Evolutionary conservation across 2,113 vertebrate species (phyloP), one percentile per base, ranked within the genome.

Genomic region (Murina feae): DNA sequence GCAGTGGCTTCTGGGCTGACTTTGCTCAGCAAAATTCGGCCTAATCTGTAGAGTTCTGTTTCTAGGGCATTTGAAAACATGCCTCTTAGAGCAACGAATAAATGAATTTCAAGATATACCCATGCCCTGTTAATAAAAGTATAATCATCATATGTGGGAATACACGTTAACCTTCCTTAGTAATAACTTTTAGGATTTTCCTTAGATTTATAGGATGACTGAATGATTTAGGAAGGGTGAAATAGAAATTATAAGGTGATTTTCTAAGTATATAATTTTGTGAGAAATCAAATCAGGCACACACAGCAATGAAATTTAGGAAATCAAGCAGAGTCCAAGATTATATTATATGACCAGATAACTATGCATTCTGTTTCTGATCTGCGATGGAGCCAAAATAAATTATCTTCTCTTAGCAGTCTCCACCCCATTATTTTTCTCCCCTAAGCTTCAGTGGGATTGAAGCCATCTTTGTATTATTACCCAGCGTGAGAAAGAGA

Each of bases 391-490:
- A 60, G 30, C 28, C 79, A 35, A 92, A 81, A 82, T 63, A 78
- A 94, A 68, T 80, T 28, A 49, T 91, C 79, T 82, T 89, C 49
- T 93, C 14, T 92, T n/a, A 83, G 60, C 23, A 53, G n/a, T 37
- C 42, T 37, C 20, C 6, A 11, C 12, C 9, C 20, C 53, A 49
- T 55, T 63, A 39, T 35, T 49, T 85, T 39, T 76, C 39, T 75
- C 55, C 25, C n/a, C 12, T 6, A 89, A 87, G 66, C 17, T 51
- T 81, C 32, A 3, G 44, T 44, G 58, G 86, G 78, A 69, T 93
- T 65, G 78, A 69, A 93, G 20, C 42, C 81, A 85, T 65, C 66
- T 47, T 92, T 75, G 16, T 91, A 28, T 78, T 93, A 18, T 76
- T 47, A 69, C 47, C 42, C 74, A 82, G 72, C 89, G 2, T 32